Base-by-base conservation (phyloP, 2,797 vertebrate species). In the Muscicapa striata region DNA sequence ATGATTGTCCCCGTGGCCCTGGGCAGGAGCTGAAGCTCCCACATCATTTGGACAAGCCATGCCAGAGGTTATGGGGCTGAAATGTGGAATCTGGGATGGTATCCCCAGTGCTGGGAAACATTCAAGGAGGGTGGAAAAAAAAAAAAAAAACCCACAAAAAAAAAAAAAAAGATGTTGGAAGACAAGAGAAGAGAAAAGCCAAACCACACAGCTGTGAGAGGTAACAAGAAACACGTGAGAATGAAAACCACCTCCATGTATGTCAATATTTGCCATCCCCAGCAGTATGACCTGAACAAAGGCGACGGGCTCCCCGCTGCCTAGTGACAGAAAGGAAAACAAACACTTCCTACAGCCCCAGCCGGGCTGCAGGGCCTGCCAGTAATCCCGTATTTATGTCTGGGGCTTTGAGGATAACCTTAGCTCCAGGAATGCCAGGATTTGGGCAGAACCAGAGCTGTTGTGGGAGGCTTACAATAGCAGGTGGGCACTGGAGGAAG, bases 221-320 rank as follows among this genome's bases (percentile, higher is more conserved):
- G 79, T 96, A 96, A 97, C 90, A 96, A 96, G 94, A 96, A 96
- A 95, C 96, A 95, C n/a, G 64, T 78, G 96, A 92, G 94, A 94
- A 95, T 73, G 86, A 92, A 94, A 93, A 93, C 88, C 93, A 76
- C 76, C 93, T 93, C 86, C 74, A 36, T 89, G 92, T 96, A 91
- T 94, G 95, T 97, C 96, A 96, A 96, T 96, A 97, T 96, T 97
- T 97, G 94, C 90, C 88, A 90, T 90, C 76, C 48, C 89, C 82
- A 77, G 87, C 93, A 85, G 92, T 5, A 90, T 54, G 94, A 97
- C 94, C 96, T 81, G 96, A 94, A 97, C 95, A 97, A 96, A 97
- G 95, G 93, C 64, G 36, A 51, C 1, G 21, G 92, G 84, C 32
- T 96, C 89, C 94, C 96, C 45, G 96, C 96, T 97, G 96, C 96